Conservation (phyloP, 2,797 vertebrate species). For the Platalea minor region DNA sequence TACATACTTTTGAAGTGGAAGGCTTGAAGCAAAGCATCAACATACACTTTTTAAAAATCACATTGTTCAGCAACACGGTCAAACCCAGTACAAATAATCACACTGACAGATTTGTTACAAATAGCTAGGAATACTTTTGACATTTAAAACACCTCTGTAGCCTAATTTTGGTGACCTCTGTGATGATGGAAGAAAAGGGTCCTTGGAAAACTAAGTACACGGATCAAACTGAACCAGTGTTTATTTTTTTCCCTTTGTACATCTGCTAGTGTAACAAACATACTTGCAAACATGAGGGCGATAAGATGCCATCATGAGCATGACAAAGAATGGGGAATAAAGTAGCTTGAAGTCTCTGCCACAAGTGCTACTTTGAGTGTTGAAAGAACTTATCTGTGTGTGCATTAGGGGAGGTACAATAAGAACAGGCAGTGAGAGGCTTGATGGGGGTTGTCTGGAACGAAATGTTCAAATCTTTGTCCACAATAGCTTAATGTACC, state of each 20-base stretch:
- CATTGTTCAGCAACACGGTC: neutral
- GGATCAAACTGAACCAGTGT: neutral
- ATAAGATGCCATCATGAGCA: neutral
- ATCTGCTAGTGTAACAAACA: neutral
- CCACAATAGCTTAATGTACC: neutral
- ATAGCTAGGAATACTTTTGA: neutral
- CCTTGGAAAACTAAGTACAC: neutral
- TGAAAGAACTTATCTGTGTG: constrained; percentile 36
- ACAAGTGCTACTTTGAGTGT: neutral
- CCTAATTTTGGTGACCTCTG: neutral
- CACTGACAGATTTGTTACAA: neutral
- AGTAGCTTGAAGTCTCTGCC: neutral
- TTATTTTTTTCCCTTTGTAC: neutral
- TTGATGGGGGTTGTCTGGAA: constrained; percentile 18
- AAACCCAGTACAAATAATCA: neutral
- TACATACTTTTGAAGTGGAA: neutral
- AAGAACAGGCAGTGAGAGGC: neutral
- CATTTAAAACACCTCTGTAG: neutral
- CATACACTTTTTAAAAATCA: neutral
- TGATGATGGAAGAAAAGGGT: neutral
- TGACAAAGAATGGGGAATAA: neutral
- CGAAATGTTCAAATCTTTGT: constrained; percentile 9
- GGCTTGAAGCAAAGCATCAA: neutral
- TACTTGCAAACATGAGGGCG: neutral
- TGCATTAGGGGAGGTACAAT: constrained; percentile 15